Conservation (phyloP, 2,113 vertebrate species). For the Platichthys flesus region DNA sequence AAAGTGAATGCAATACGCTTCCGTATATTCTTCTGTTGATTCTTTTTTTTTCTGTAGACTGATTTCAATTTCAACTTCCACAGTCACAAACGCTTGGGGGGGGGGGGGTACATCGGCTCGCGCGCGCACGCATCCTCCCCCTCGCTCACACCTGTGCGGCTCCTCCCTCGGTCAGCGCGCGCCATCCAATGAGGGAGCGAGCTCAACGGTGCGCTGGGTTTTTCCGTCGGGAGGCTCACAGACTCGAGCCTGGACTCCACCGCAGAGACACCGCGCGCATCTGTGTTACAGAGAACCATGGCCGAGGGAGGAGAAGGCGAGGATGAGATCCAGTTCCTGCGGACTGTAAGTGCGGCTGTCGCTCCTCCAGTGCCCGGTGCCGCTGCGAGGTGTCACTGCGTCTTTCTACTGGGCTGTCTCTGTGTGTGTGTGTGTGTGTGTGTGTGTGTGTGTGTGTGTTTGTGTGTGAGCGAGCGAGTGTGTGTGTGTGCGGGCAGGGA, state of each 20-base stretch:
- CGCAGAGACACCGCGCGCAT: slow-evolving; percentile 16
- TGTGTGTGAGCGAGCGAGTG: background rate
- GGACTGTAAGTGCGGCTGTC: slow-evolving; percentile 84
- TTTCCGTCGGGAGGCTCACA: background rate
- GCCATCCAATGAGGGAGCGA: slow-evolving; percentile 61
- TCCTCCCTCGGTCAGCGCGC: slow-evolving; percentile 58
- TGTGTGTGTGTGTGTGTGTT: slow-evolving; percentile 8
- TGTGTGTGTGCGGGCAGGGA: slow-evolving; percentile 29
- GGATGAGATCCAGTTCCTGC: slow-evolving; percentile 92
- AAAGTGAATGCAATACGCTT: too few species aligned
- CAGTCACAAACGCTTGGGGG: too few species aligned
- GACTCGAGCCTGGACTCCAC: background rate
- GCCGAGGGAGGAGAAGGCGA: slow-evolving; percentile 90
- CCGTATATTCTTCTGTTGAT: too few species aligned
- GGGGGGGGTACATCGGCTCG: too few species aligned
- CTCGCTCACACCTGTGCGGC: slow-evolving; percentile 59
- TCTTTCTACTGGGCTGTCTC: background rate
- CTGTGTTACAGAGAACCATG: slow-evolving; percentile 77
- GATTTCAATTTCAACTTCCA: too few species aligned
- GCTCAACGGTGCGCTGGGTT: slow-evolving; percentile 12
- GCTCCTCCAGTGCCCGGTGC: background rate
- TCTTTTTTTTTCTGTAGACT: too few species aligned
- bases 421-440: background rate
- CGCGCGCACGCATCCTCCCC: background rate
- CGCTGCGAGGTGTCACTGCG: slow-evolving; percentile 15